Base-by-base conservation (phyloP, 2,888 invertebrate genomes). In the Lasiommata megera region DNA sequence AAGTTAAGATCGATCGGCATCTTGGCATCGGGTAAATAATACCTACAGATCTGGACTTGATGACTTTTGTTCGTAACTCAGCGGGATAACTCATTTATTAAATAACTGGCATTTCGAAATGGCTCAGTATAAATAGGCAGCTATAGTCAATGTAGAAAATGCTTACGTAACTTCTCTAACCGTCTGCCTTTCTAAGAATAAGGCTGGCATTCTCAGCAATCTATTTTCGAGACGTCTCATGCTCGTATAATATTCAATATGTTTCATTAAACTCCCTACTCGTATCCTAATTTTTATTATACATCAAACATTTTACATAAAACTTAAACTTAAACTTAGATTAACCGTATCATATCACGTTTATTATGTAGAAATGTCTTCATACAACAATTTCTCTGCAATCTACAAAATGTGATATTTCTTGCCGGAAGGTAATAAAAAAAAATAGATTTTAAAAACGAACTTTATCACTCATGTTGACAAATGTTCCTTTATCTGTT, bases 61-160 rank as follows among this genome's bases (percentile, higher is more conserved):
- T 60, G 55, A 58, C 57, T 56, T 64, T 60, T 58, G 57, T 60
- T 62, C 52, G 41, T 6, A 57, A 57, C 54, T 60, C 28, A 6
- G 47, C 52, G 51, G 50, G 31, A 56, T 60, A 64, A 51, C 51
- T 54, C 44, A 53, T 50, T 54, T 51, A 54, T 57, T 57, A 50
- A 48, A 61, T 38, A 55, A 61, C 58, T 53, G 55, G 52, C 41
- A 46, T 54, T 47, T 41, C n/a, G 14, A 16, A 11, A 6, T 29
- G 29, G 28, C 43, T 43, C 7, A 43, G 1, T 6, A 23, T 43
- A 12, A 23, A n/a, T 23, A 3, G 23, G 23, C 5, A 23, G 23
- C 23, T 23, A 23, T 23, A 23, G 2, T 23, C 5, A 23, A 23
- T 23, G 23, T 23, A 23, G 23, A 23, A 23, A 23, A 23, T 5